A percentile compares a stretch with the other conserved stretches of the same genome.
phyloP scores from a whole-genome alignment of 2,113 vertebrate species.

The Corythornis cristatus region DNA sequence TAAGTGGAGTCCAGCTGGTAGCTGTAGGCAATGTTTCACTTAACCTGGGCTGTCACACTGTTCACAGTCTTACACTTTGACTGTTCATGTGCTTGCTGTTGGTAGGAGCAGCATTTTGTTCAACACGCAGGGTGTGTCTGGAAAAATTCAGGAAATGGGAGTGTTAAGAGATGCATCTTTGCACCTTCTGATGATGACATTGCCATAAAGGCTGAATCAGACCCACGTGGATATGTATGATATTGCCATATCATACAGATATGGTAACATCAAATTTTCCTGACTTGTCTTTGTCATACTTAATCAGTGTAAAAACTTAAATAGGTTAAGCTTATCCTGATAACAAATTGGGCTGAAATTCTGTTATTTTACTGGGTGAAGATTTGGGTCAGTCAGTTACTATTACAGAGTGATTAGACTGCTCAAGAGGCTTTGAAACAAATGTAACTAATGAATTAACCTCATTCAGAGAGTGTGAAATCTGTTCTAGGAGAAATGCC shows the following conservation, averaged over 20 bases:
- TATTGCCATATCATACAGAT: neutral
- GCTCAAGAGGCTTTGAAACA: conserved; percentile 66
- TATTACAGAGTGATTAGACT: conserved; percentile 47
- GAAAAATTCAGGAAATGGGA: neutral
- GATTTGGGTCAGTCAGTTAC: conserved; percentile 65
- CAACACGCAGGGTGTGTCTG: neutral
- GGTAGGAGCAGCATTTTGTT: neutral
- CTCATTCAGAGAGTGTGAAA: conserved; percentile 58
- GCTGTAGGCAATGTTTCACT: neutral
- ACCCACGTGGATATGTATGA: neutral
- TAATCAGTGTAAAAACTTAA: neutral
- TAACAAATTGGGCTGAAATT: neutral
- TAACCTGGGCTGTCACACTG: neutral
- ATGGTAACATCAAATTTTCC: neutral
- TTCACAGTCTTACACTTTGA: neutral
- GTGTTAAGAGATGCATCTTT: neutral
- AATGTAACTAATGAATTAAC: conserved; percentile 73
- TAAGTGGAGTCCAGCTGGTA: neutral
- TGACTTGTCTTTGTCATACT: neutral
- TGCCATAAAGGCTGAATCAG: neutral
- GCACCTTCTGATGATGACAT: neutral
- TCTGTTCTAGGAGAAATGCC: conserved; percentile 65
- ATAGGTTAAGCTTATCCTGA: neutral
- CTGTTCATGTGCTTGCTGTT: neutral
- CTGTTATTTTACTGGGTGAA: neutral